Conservation (phyloP, 2,113 vertebrate species). For the Engraulis encrasicolus region DNA sequence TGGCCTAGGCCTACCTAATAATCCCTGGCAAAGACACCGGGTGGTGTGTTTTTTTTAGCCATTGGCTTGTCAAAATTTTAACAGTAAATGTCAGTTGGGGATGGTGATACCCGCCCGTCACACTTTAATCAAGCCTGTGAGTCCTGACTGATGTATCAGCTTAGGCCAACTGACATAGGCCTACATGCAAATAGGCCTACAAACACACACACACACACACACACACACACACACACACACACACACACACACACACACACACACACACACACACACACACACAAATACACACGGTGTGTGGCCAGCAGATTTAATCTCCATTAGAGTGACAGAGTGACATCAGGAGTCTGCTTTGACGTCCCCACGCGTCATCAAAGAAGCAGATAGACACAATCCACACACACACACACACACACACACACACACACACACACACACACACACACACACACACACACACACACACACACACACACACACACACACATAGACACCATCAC, state of each 20-base stretch:
- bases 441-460: too few species aligned
- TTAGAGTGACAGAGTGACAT: neutral
- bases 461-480: too few species aligned
- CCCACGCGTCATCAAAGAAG: neutral
- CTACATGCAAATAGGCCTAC: too few species aligned
- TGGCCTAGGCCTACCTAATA: neutral
- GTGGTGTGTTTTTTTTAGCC: neutral
- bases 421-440: too few species aligned
- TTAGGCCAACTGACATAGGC: too few species aligned
- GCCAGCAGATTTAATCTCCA: neutral
- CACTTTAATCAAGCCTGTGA: neutral
- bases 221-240: too few species aligned
- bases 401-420: too few species aligned
- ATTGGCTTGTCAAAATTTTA: neutral
- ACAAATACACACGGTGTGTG: too few species aligned
- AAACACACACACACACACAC: too few species aligned
- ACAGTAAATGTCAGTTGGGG: neutral
- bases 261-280: too few species aligned
- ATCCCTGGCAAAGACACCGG: neutral
- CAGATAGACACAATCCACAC: neutral
- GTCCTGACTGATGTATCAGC: neutral
- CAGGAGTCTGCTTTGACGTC: neutral
- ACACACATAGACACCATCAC: too few species aligned
- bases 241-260: too few species aligned
- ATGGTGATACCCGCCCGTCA: neutral